Conservation (phyloP, 1,140 invertebrate species). For the Platyura marginata region DNA sequence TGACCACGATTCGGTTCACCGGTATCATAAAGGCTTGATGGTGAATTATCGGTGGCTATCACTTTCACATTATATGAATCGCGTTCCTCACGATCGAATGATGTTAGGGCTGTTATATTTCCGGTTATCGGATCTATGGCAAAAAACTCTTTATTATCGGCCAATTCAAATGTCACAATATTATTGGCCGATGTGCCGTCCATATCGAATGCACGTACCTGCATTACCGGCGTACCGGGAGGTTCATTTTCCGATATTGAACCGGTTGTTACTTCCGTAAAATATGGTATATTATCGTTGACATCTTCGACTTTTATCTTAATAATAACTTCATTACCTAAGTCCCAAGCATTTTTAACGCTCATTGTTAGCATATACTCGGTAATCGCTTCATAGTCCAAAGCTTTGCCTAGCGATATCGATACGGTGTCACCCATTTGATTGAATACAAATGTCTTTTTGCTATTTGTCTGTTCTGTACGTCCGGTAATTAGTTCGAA, state of each 20-base stretch:
- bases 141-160: slow-evolving; percentile 50
- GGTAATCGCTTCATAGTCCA: slow-evolving; percentile 69
- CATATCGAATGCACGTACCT: slow-evolving; percentile 66
- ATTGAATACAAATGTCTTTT: slow-evolving; percentile 49
- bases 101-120: slow-evolving; percentile 56
- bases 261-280: slow-evolving; percentile 54
- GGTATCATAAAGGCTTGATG: slow-evolving; percentile 47
- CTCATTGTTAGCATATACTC: slow-evolving; percentile 67
- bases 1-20: slow-evolving; percentile 50
- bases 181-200: slow-evolving; percentile 70
- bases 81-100: slow-evolving; percentile 63
- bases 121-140: slow-evolving; percentile 63
- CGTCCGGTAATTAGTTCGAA: slow-evolving; percentile 63
- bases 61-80: slow-evolving; percentile 70
- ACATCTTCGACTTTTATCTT: slow-evolving; percentile 63
- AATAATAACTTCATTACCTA: slow-evolving; percentile 57
- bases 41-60: slow-evolving; percentile 66
- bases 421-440: slow-evolving; percentile 47
- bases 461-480: slow-evolving; percentile 68
- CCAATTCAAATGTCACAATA: slow-evolving; percentile 56
- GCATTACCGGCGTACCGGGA: slow-evolving; percentile 61
- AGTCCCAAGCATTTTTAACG: slow-evolving; percentile 61
- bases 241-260: slow-evolving; percentile 70
- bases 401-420: slow-evolving; percentile 46
- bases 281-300: slow-evolving; percentile 74